Percentiles rank a stretch among this genome's conserved stretches.
These are phyloP conservation scores for Drosophila funebris DNA, from an alignment of 1,140 invertebrate genomes.

Conservation along the genomic window DNA sequence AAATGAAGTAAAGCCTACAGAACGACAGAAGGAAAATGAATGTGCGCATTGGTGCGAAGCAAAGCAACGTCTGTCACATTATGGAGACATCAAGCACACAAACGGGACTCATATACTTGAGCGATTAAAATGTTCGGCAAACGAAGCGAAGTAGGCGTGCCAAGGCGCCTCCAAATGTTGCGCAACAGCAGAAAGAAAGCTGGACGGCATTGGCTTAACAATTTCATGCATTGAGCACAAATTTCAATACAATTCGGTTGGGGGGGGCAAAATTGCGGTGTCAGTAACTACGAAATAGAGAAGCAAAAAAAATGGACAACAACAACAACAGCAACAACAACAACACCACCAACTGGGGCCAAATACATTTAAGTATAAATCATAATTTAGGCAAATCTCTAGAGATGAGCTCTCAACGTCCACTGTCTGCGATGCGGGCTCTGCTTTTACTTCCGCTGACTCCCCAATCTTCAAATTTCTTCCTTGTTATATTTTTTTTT, in stretches of 20 bases:
- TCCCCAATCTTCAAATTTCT: not conserved
- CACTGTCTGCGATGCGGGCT: conserved; percentile 32
- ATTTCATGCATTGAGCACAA: conserved; percentile 43
- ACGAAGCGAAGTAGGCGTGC: not conserved
- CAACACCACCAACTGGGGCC: conserved; percentile 12
- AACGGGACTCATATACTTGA: conserved; percentile 60
- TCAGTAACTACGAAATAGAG: conserved; percentile 54
- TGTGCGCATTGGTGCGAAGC: conserved; percentile 53
- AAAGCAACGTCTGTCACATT: conserved; percentile 66
- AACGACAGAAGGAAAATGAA: conserved; percentile 46
- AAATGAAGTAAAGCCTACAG: not conserved
- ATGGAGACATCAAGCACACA: conserved; percentile 73
- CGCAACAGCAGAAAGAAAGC: conserved; percentile 27
- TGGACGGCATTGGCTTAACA: conserved; percentile 40
- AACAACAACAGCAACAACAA: not conserved
- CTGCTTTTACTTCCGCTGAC: conserved; percentile 20
- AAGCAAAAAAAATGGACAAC: conserved; percentile 14
- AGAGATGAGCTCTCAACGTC: conserved; percentile 74
- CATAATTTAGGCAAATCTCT: conserved; percentile 80
- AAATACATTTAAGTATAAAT: conserved; percentile 73
- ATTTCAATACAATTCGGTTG: conserved; percentile 37
- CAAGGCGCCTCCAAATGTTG: not conserved
- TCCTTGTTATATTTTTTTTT: conserved; percentile 7
- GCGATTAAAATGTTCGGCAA: conserved; percentile 37
- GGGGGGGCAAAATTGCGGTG: conserved; percentile 26